These are phyloP conservation scores for Prionailurus viverrinus DNA, from an alignment of 2,113 vertebrate species.

Conservation along the genomic window DNA sequence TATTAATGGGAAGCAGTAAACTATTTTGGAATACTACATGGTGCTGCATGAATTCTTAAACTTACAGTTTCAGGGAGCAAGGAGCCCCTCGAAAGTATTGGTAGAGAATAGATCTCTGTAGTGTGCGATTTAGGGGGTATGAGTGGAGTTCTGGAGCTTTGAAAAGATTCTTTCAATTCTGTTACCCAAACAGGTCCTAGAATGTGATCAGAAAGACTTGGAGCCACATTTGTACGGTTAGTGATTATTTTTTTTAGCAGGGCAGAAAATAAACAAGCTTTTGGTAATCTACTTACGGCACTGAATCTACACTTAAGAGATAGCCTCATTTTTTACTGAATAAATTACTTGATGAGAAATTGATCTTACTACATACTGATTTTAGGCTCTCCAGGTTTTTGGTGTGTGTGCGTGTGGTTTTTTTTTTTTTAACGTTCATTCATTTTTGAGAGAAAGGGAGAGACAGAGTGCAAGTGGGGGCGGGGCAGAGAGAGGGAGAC, in stretches of 20 bases:
- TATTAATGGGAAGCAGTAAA: constrained; percentile 17
- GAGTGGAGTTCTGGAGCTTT: neutral
- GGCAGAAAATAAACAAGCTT: neutral
- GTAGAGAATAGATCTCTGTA: neutral
- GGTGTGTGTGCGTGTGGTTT: no score
- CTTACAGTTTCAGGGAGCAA: neutral
- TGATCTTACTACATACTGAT: neutral
- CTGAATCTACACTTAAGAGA: neutral
- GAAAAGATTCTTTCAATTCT: neutral
- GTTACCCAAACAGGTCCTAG: neutral
- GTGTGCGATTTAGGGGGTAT: neutral
- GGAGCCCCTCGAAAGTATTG: neutral
- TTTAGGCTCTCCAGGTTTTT: constrained; percentile 12
- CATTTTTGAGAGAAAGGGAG: no score
- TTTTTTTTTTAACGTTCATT: no score
- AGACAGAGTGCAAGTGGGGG: no score
- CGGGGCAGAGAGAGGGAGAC: no score
- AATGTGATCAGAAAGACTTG: constrained; percentile 3
- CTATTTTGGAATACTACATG: neutral
- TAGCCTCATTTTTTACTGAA: neutral
- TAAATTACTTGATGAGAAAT: neutral
- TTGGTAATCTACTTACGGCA: neutral
- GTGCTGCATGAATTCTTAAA: neutral
- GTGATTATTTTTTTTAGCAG: neutral
- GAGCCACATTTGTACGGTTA: neutral